Percentiles rank a stretch among this genome's conserved stretches.
phyloP scores from a whole-genome alignment of 1,140 invertebrate genomes.

The Drosophila subpulchrella region DNA sequence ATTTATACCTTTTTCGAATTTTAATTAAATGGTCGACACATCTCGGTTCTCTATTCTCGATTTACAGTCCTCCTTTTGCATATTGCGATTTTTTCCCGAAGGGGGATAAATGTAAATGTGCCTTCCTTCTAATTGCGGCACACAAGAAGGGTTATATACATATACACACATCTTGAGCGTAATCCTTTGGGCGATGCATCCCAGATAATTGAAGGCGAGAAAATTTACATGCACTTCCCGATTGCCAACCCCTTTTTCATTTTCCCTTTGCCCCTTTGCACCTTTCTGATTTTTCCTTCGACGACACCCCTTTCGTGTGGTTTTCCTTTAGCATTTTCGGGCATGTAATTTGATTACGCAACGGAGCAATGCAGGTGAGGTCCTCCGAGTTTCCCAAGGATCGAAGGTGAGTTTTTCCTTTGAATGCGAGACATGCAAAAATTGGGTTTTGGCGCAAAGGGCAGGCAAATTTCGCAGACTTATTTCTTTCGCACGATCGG shows the following conservation, averaged over 20 bases:
- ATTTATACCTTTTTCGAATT: conserved; percentile 77
- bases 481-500: conserved; percentile 44
- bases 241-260: conserved; percentile 5
- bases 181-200: conserved; percentile 38
- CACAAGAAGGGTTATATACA: conserved; percentile 21
- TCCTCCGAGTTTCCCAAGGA: conserved; percentile 56
- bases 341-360: conserved; percentile 75
- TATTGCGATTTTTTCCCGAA: conserved; percentile 61
- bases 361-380: conserved; percentile 50
- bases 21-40: conserved; percentile 74
- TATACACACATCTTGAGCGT: conserved; percentile 34
- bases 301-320: conserved; percentile 20
- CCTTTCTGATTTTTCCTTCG: neutral
- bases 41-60: conserved; percentile 17
- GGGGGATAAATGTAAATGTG: conserved; percentile 57
- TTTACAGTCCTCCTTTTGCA: conserved; percentile 53
- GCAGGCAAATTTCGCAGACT: conserved; percentile 14
- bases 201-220: conserved; percentile 67
- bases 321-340: conserved; percentile 31
- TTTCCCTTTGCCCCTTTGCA: neutral
- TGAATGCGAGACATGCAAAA: conserved; percentile 26
- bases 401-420: conserved; percentile 2
- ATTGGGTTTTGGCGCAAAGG: conserved; percentile 14
- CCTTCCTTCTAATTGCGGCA: conserved; percentile 72
- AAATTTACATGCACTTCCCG: conserved; percentile 69